A percentile compares a stretch with the other conserved stretches of the same genome.
These are phyloP conservation scores for Nomada goodeniana DNA, from an alignment of 2,888 invertebrate genomes.

Conservation along the genomic window DNA sequence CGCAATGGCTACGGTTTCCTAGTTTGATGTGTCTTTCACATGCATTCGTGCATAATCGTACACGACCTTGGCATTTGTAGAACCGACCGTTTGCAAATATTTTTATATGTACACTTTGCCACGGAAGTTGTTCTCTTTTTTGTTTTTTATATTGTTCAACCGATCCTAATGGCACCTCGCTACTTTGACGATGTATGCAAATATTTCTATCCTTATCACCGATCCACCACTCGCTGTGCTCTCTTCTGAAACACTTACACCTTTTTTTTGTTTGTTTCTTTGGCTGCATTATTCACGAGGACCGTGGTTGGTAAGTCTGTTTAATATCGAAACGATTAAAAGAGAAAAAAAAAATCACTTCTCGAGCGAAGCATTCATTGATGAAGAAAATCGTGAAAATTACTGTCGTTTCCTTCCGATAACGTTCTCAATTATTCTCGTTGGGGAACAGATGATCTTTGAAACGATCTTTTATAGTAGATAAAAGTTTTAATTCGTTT, in stretches of 20 bases:
- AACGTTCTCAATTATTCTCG: neutral
- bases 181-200: conserved; percentile 6
- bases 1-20: conserved; percentile 69
- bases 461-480: conserved; percentile 28
- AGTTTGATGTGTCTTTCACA: conserved; percentile 39
- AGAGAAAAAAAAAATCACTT: conserved; percentile 7
- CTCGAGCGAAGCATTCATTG: neutral
- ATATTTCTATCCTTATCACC: neutral
- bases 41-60: conserved; percentile 30
- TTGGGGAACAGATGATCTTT: conserved; percentile 11
- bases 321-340: conserved; percentile 30
- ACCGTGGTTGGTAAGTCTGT: conserved; percentile 80
- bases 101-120: neutral
- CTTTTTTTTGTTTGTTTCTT: conserved; percentile 69
- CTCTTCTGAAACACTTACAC: conserved; percentile 63
- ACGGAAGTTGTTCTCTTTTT: neutral
- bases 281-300: conserved; percentile 78
- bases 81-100: conserved; percentile 26
- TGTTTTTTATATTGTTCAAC: neutral
- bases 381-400: neutral
- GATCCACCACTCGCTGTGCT: conserved; percentile 47
- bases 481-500: conserved; percentile 34
- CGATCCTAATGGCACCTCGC: conserved; percentile 6
- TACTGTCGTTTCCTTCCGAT: neutral
- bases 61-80: conserved; percentile 30